Percentiles rank a stretch among this genome's conserved stretches.
Conservation (phyloP, 2,888 invertebrate genomes). For the Entomobrya multifasciata region DNA sequence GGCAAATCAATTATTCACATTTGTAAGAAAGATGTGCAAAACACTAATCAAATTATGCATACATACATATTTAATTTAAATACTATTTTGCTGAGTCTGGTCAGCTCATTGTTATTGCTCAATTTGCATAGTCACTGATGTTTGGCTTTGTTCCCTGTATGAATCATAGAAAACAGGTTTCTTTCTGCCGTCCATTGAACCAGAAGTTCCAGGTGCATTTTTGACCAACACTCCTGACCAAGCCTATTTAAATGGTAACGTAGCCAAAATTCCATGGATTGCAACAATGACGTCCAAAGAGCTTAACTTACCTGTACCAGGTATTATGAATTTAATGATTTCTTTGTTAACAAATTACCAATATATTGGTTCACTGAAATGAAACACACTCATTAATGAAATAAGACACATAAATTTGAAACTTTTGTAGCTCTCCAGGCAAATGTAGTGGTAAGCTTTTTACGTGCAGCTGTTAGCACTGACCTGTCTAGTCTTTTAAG, state of each 20-base stretch:
- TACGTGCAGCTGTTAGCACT: constrained; percentile 32
- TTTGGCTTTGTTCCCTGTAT: too few relatives aligned
- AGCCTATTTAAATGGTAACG: constrained; percentile 67
- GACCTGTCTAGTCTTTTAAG: constrained; percentile 54
- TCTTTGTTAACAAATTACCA: too few relatives aligned
- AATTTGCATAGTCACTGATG: too few relatives aligned
- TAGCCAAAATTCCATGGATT: constrained; percentile 73
- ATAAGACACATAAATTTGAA: background rate
- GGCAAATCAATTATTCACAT: constrained; percentile 54
- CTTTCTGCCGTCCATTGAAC: constrained; percentile 65
- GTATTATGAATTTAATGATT: too few relatives aligned
- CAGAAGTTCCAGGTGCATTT: constrained; percentile 61
- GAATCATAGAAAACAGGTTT: constrained; percentile 31
- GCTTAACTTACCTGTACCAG: constrained; percentile 42
- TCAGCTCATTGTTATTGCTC: too few relatives aligned
- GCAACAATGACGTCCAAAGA: constrained; percentile 71
- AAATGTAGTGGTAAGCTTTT: constrained; percentile 19
- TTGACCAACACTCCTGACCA: constrained; percentile 62
- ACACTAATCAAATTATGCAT: too few relatives aligned
- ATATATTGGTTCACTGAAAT: background rate
- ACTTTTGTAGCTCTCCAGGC: constrained; percentile 34
- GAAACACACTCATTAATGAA: background rate
- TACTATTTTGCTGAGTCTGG: too few relatives aligned
- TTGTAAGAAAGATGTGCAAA: constrained; percentile 51
- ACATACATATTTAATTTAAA: too few relatives aligned